Conservation (phyloP, 2,113 vertebrate genomes). For the Larimichthys polyactis region DNA sequence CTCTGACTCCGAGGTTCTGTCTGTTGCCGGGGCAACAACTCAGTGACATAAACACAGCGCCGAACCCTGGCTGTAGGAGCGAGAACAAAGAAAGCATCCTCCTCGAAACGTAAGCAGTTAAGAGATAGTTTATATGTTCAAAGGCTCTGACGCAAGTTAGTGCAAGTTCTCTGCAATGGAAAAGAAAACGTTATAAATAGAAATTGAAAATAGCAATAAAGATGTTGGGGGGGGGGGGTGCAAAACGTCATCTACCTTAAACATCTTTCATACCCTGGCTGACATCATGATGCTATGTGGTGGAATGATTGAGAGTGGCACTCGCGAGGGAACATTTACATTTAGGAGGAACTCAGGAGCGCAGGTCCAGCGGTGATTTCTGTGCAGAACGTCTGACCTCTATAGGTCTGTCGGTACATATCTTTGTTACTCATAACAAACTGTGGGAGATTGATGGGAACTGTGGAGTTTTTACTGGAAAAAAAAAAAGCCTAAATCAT, state of each 20-base stretch:
- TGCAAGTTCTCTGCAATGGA: slow-evolving; percentile 53
- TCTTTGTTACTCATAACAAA: background rate
- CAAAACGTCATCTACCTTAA: slow-evolving; percentile 14
- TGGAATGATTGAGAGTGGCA: slow-evolving; percentile 11
- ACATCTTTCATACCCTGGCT: slow-evolving; percentile 18
- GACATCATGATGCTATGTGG: slow-evolving; percentile 7
- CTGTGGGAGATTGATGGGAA: background rate
- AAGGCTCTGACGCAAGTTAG: slow-evolving; percentile 71
- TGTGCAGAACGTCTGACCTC: background rate
- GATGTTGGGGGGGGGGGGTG: background rate
- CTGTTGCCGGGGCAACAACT: slow-evolving; percentile 69
- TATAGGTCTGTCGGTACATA: background rate
- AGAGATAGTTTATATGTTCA: slow-evolving; percentile 65
- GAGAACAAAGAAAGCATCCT: slow-evolving; percentile 72
- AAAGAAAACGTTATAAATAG: slow-evolving; percentile 50
- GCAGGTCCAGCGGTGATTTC: background rate
- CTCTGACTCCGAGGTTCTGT: slow-evolving; percentile 38
- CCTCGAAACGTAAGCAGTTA: slow-evolving; percentile 62
- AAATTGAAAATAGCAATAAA: slow-evolving; percentile 22
- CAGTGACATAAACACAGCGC: slow-evolving; percentile 72
- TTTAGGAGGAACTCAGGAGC: background rate
- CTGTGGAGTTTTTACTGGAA: background rate
- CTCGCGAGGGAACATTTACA: slow-evolving; percentile 7
- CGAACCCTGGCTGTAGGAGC: slow-evolving; percentile 59
- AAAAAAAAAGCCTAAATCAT: background rate